Conservation (phyloP, 1,140 invertebrate species). For the Tribolium madens region DNA sequence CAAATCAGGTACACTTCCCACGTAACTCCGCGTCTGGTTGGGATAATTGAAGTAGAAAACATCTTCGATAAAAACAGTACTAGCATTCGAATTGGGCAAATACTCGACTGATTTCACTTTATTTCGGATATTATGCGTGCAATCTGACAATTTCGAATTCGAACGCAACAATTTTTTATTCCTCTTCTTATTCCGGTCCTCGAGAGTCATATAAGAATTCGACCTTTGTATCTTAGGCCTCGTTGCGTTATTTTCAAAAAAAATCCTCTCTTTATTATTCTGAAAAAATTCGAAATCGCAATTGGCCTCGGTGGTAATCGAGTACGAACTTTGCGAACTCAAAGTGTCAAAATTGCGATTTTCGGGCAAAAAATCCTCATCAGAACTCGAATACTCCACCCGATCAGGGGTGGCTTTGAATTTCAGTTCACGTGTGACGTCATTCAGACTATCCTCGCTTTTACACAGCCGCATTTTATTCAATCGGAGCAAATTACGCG, state of each 20-base stretch:
- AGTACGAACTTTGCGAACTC: conserved; percentile 69
- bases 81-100: conserved; percentile 51
- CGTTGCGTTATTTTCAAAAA: background rate
- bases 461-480: conserved; percentile 60
- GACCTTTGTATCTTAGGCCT: conserved; percentile 58
- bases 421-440: conserved; percentile 49
- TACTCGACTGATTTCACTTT: conserved; percentile 58
- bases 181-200: conserved; percentile 51
- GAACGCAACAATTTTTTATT: conserved; percentile 51
- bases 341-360: conserved; percentile 69
- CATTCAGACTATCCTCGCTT: conserved; percentile 61
- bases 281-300: conserved; percentile 77
- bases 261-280: conserved; percentile 58
- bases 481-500: conserved; percentile 51
- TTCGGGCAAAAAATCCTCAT: conserved; percentile 66
- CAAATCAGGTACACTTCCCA: conserved; percentile 69
- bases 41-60: conserved; percentile 43
- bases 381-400: conserved; percentile 57
- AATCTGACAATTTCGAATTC: conserved; percentile 52
- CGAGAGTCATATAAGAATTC: conserved; percentile 60
- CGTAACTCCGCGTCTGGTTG: conserved; percentile 59
- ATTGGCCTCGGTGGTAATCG: conserved; percentile 75
- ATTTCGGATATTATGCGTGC: conserved; percentile 40
- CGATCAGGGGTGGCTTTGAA: conserved; percentile 38
- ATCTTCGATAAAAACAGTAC: conserved; percentile 53